These are phyloP conservation scores for Euura saliciscinereae DNA, from an alignment of 1,140 invertebrate species.

Conservation along the genomic window DNA sequence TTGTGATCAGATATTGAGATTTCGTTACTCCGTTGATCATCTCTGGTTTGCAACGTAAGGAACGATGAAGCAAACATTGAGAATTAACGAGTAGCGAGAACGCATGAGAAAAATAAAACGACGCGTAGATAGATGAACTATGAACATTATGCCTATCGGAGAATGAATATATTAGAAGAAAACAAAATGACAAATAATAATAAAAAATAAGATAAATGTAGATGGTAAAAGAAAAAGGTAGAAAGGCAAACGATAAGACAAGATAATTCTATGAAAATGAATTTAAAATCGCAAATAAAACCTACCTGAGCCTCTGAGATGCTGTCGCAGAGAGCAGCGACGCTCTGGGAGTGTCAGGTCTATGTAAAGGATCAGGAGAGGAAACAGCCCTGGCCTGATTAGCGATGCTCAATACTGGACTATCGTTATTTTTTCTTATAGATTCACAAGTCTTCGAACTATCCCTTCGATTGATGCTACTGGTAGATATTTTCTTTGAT, in stretches of 20 bases:
- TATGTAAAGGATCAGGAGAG: conserved; percentile 62
- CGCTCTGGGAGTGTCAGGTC: conserved; percentile 55
- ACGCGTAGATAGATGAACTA: too few species aligned
- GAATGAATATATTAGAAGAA: background rate
- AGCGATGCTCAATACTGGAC: conserved; percentile 47
- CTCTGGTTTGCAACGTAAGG: too few species aligned
- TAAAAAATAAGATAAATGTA: background rate
- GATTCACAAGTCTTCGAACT: conserved; percentile 56
- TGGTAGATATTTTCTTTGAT: conserved; percentile 1
- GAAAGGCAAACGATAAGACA: background rate
- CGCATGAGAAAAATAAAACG: too few species aligned
- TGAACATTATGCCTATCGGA: too few species aligned
- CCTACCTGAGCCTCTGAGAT: conserved; percentile 56
- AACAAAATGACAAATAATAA: background rate
- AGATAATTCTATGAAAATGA: background rate
- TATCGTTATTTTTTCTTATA: conserved; percentile 50
- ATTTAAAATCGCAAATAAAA: conserved; percentile 22
- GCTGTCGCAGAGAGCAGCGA: conserved; percentile 49
- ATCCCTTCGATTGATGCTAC: conserved; percentile 29
- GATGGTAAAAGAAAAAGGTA: background rate
- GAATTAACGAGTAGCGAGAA: too few species aligned
- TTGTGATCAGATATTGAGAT: too few species aligned
- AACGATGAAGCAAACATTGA: too few species aligned
- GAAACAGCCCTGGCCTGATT: conserved; percentile 60
- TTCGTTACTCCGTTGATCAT: too few species aligned